Base-by-base conservation (phyloP, 1,140 invertebrate species). In the Latrodectus geometricus region DNA sequence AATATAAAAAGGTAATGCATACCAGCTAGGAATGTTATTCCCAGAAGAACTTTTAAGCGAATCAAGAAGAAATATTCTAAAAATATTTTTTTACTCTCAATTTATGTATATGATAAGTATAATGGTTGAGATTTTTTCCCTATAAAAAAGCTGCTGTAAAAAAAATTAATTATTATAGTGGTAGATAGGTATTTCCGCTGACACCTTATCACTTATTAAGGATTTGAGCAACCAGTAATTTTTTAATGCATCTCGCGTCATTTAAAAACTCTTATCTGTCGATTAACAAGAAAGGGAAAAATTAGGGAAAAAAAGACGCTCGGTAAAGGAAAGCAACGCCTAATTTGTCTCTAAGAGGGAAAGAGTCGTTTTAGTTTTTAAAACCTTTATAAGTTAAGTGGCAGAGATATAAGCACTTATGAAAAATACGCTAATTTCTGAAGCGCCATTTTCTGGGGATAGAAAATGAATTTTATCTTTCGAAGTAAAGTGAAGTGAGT, bases 331-430 rank as follows among this genome's bases (percentile, higher is more conserved):
- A 14, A n/a, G 68, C 9, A 69, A 15, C 12, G 70, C 70, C n/a
- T 73, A 73, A 73, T 73, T 73, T 73, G 70, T 23, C n/a, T 14
- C 14, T 14, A 49, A 73, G 48, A 49, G 48, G n/a, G n/a, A 50
- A 15, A 49, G 70, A 15, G n/a, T 21, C 35, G 12, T 73, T 73
- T 61, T 61, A 61, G 54, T 23, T 73, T 73, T 73, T 73, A 21
- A 73, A 50, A 73, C n/a, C 70, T 73, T 73, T 73, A 73, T 73
- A 23, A 73, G 70, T 73, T 73, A 73, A 73, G 70, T 73, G 70
- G 23, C 70, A 73, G 48, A n/a, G 9, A 73, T 73, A 73, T 73
- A 73, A 73, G 70, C 35, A 49, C 70, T 73, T 73, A 49, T 49
- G 12, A 73, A 50, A 50, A n/a, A 15, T 8, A 15, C 70, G 12